Conservation (phyloP, 2,888 invertebrate genomes). For the Sesia apiformis region DNA sequence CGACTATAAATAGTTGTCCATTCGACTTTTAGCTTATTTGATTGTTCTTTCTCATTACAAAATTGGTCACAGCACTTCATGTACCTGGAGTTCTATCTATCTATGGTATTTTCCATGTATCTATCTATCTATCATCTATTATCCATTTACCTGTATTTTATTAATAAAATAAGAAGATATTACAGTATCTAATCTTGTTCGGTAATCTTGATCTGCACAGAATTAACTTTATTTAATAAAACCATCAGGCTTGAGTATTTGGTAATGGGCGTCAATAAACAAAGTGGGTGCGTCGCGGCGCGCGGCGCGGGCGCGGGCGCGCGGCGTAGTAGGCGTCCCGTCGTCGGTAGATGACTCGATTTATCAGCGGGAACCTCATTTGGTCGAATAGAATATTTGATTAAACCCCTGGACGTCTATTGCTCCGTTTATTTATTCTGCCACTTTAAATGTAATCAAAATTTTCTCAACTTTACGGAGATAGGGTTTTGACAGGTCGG, state of each 20-base stretch:
- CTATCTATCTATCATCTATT: too few relatives aligned
- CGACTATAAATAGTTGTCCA: too few relatives aligned
- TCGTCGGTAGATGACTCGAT: conserved; percentile 39
- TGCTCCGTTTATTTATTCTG: conserved; percentile 28
- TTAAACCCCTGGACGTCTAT: conserved; percentile 32
- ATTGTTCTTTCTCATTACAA: too few relatives aligned
- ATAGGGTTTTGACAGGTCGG: background rate
- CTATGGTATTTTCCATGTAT: too few relatives aligned
- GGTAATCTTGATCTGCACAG: background rate
- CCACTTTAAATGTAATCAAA: conserved; percentile 24
- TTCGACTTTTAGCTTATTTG: too few relatives aligned
- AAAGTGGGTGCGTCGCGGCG: conserved; percentile 11
- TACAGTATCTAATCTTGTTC: background rate
- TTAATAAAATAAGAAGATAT: background rate
- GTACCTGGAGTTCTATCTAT: too few relatives aligned
- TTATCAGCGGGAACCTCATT: conserved; percentile 43
- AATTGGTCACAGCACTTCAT: too few relatives aligned
- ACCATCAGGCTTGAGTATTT: conserved; percentile 17
- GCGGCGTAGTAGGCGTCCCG: conserved; percentile 19
- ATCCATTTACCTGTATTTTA: too few relatives aligned
- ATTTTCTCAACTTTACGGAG: conserved; percentile 8
- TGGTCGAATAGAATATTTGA: conserved; percentile 42
- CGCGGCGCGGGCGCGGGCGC: conserved; percentile 8
- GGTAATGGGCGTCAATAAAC: conserved; percentile 37
- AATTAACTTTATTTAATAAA: conserved; percentile 11